Evolutionary conservation across 2,888 invertebrate genomes (phyloP), one percentile per base, ranked within the genome.

Genomic region (Ferrisia virgata): DNA sequence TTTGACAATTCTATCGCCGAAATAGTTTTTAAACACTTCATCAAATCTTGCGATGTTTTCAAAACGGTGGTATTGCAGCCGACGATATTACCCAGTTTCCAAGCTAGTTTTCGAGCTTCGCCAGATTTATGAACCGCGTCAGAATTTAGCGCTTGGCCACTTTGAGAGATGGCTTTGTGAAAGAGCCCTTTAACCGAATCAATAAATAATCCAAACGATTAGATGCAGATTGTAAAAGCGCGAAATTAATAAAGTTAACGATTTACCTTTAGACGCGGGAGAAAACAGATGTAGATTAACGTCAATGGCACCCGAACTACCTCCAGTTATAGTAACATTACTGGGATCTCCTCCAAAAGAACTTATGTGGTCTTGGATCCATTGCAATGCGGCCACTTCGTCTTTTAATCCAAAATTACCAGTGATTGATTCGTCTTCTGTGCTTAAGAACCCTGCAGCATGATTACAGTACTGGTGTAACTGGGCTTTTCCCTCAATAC

Each of bases 141-240:
- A 0, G 76, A 84, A 78, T 76, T 84, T 11, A 84, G 47, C 5
- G 78, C 76, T 28, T 28, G 72, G n/a, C 84, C 84, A 36, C 84
- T 84, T 53, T 84, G 76, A 0, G 85, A 36, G 13, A 85, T 85
- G 9, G 85, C 85, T 72, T 79, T 85, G 15, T 85, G 79, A 15
- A 85, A 85, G 25, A 85, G 36, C 3, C 85, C 84, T 84, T 15
- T 11, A 6, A 28, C 9, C 13, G 18, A 2, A 6, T 76, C 15
- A n/a, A 47, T 18, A 39, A 18, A 15, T 78, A 31, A 9, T 28
- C 11, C n/a, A 28, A 22, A 40, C 2, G 28, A 40, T 76, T n/a
- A n/a, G 25, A 25, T 11, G 15, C 6, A 15, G 15, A n/a, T 18
- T 58, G 58, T 58, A 15, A 58, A 58, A n/a, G n/a, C n/a, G 22